Percentiles rank a stretch among this genome's conserved stretches.
Evolutionary conservation across 2,888 invertebrate genomes (phyloP).

Genomic region (Tenthredo distinguenda): DNA sequence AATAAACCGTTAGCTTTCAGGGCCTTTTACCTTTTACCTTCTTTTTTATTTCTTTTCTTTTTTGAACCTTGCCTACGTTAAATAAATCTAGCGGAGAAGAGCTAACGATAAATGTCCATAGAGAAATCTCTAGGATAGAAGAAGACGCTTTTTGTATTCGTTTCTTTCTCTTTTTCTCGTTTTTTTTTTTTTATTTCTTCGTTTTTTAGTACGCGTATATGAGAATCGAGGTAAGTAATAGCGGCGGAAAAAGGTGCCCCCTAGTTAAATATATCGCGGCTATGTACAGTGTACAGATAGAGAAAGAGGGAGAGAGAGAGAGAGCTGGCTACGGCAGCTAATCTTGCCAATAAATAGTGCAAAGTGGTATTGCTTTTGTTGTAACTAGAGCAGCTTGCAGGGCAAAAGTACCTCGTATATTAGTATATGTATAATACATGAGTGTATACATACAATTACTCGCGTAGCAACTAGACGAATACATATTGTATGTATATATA

Average conservation of each 20-base stretch:
- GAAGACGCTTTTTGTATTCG: background rate
- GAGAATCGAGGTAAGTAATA: background rate
- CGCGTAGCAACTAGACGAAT: background rate
- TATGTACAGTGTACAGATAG: background rate
- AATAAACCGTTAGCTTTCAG: conserved; percentile 10
- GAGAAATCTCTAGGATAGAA: background rate
- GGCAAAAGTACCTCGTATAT: background rate
- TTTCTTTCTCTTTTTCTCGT: background rate
- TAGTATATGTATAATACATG: background rate
- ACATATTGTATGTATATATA: background rate
- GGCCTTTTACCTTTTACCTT: background rate
- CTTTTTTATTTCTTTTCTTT: background rate
- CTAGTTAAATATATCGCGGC: background rate
- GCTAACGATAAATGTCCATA: background rate
- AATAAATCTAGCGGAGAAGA: background rate
- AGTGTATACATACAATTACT: background rate
- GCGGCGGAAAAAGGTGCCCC: background rate
- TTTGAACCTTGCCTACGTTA: background rate
- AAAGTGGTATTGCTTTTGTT: conserved; percentile 8
- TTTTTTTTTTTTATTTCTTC: background rate
- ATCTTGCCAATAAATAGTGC: conserved; percentile 27
- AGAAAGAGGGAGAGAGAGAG: background rate
- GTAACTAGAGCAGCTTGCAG: conserved; percentile 22
- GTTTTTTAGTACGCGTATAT: background rate
- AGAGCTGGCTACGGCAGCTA: background rate